phyloP scores from a whole-genome alignment of 2,888 invertebrate species.

The Erebia ligea region DNA sequence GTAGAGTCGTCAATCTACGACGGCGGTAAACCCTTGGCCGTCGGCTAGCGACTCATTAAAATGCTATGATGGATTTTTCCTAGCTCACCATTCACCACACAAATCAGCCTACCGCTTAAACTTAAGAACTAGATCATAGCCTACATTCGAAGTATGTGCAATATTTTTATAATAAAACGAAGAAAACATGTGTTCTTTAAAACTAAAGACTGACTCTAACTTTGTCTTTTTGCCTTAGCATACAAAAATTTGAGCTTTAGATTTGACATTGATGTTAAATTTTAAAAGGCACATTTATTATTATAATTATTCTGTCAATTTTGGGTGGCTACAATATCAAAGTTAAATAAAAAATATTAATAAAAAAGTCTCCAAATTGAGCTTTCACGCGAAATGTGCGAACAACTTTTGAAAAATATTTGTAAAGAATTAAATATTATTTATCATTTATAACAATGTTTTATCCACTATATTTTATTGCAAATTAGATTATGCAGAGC shows the following conservation, averaged over 20 bases:
- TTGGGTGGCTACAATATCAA: neutral
- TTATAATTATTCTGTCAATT: neutral
- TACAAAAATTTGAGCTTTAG: neutral
- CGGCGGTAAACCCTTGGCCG: too few species aligned
- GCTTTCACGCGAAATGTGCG: neutral
- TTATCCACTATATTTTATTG: neutral
- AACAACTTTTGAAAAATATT: neutral
- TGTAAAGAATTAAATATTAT: neutral
- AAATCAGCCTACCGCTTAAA: slow-evolving; percentile 36
- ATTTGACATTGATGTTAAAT: neutral
- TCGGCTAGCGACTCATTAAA: too few species aligned
- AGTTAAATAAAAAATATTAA: neutral
- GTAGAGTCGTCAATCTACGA: too few species aligned
- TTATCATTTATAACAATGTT: neutral
- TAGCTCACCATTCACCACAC: neutral
- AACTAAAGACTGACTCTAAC: neutral
- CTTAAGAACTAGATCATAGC: slow-evolving; percentile 65
- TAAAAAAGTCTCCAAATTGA: neutral
- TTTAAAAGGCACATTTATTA: slow-evolving; percentile 8
- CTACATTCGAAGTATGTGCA: slow-evolving; percentile 56
- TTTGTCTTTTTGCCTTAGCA: neutral
- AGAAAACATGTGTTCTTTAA: neutral
- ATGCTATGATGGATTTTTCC: neutral
- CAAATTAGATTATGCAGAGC: slow-evolving; percentile 2
- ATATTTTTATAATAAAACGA: neutral